Evolutionary conservation across 2,888 invertebrate genomes (phyloP), one percentile per base, ranked within the genome.

Genomic region (Ennomos erosarius): DNA sequence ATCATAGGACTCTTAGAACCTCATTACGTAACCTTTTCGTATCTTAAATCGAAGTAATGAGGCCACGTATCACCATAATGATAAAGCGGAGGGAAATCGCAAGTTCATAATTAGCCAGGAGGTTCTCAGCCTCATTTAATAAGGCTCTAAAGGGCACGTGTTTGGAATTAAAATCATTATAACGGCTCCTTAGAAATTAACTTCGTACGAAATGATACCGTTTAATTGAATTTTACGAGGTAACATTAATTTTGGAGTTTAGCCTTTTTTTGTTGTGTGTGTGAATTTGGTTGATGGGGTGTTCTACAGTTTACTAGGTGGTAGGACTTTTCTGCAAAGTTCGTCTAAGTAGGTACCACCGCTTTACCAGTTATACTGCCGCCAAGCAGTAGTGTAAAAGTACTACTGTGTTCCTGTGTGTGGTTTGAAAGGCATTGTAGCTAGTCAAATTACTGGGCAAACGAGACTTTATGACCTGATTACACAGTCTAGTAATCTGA

Each of bases 121-220:
- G 58, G 55, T 59, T 57, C 58, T 54, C 40, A 50, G 53, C 50
- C 42, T 52, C 58, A 47, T 60, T 60, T 68, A 65, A 62, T 60
- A 64, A 50, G 56, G 60, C 64, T 47, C 61, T 59, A 56, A 62
- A 62, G 55, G 65, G 65, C 64, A 65, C 68, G 65, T 64, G 68
- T 58, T 40, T 59, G 36, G 68, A 65, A 68, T 68, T 65, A 64
- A 59, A 64, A 68, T 68, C 46, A 65, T 68, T 65, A 64, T 65
- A 64, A 55, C 55, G 56, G 54, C 65, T 60, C 64, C 51, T 65
- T 64, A 47, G 64, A 65, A 26, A 62, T 65, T 56, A 64, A 68
- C 65, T 65, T 61, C 11, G 50, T 54, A 59, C 49, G 40, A 58
- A 64, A 64, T 55, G 62, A 60, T 54, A 64, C 54, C 48, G 60